Conservation (phyloP, 2,113 vertebrate species). For the Oceanodroma tethys region DNA sequence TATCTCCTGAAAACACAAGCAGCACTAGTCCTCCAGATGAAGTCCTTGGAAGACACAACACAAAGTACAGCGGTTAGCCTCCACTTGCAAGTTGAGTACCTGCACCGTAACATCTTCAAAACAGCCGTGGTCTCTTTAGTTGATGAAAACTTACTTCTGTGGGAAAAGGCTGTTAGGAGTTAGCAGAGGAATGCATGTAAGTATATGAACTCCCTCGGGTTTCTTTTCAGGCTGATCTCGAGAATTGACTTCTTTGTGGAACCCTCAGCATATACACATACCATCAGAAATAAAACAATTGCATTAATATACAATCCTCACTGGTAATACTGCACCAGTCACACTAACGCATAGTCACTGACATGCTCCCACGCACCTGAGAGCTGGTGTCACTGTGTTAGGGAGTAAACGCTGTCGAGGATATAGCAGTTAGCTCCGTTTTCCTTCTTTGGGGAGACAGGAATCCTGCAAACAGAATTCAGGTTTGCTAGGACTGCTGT, state of each 20-base stretch:
- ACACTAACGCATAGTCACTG: too few species aligned
- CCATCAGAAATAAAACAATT: background rate
- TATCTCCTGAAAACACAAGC: background rate
- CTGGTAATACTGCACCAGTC: too few species aligned
- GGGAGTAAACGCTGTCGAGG: background rate
- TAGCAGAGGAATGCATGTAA: background rate
- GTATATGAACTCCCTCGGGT: accelerated
- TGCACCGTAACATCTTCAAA: background rate
- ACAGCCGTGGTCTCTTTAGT: background rate
- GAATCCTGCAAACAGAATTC: background rate
- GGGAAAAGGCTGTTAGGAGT: background rate
- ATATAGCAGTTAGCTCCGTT: background rate
- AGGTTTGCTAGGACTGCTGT: background rate
- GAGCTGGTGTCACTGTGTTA: accelerated
- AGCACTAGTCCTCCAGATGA: background rate
- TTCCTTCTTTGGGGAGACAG: background rate
- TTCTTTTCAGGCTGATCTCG: background rate
- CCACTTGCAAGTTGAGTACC: background rate
- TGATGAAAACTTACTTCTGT: background rate
- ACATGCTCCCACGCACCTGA: accelerated
- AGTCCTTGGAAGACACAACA: background rate
- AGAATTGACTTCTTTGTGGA: background rate
- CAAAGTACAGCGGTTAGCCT: background rate
- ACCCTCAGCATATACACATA: background rate
- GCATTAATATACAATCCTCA: accelerated